Evolutionary conservation across 1,140 invertebrate genomes (phyloP).

Genomic region (Vanessa tameamea): DNA sequence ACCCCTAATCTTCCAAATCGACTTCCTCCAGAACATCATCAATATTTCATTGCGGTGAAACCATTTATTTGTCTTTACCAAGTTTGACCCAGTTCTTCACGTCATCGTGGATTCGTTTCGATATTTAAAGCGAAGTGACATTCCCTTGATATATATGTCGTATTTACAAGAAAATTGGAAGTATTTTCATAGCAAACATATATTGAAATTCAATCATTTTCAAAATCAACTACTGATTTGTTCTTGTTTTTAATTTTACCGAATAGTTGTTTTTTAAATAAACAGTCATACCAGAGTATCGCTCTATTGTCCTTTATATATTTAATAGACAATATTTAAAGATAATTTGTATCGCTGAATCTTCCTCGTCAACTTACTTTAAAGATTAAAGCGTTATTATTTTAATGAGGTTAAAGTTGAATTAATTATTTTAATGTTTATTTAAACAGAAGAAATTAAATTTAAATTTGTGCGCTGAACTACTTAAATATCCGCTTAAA

Average conservation of each 20-base stretch:
- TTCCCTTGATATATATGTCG: not conserved
- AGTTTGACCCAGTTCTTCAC: constrained; percentile 32
- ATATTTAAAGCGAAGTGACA: constrained; percentile 21
- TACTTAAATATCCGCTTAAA: constrained; percentile 23
- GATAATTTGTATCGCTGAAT: no score
- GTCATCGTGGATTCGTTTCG: constrained; percentile 25
- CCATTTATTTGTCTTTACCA: constrained; percentile 31
- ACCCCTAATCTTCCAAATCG: constrained; percentile 41
- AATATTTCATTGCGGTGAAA: constrained; percentile 36
- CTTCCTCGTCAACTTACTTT: not conserved
- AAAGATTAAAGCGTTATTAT: not conserved
- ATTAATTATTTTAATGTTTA: not conserved
- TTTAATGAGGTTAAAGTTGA: not conserved
- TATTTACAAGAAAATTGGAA: not conserved
- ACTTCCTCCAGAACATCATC: constrained; percentile 31
- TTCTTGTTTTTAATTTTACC: no score
- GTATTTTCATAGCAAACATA: not conserved
- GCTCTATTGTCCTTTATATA: no score
- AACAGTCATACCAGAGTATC: no score
- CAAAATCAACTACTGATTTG: no score
- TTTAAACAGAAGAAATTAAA: constrained; percentile 1
- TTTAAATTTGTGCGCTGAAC: constrained; percentile 11
- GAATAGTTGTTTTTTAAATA: no score
- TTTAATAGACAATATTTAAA: no score
- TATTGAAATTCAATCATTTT: no score